These are phyloP conservation scores for Perca fluviatilis DNA, from an alignment of 2,113 vertebrate genomes.

Conservation along the genomic window DNA sequence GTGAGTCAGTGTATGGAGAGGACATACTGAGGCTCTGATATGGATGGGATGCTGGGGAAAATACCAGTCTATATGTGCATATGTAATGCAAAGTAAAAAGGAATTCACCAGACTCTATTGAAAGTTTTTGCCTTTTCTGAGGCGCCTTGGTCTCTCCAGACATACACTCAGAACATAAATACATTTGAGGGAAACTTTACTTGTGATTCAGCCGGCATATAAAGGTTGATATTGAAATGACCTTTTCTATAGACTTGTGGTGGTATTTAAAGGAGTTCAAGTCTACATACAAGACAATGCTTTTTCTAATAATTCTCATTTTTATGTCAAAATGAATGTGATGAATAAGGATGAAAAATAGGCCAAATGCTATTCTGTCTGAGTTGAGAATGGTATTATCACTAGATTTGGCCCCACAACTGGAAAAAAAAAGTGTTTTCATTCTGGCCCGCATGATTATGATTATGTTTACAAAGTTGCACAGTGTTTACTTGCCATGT, in stretches of 20 bases:
- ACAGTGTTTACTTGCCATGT: conserved; percentile 52
- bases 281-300: conserved; percentile 18
- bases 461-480: conserved; percentile 60
- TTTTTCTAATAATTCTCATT: conserved; percentile 2
- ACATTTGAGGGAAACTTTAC: conserved; percentile 46
- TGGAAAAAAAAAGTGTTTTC: conserved; percentile 43
- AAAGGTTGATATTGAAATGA: conserved; percentile 66
- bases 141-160: conserved; percentile 53
- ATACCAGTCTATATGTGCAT: conserved; percentile 84
- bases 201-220: conserved; percentile 26
- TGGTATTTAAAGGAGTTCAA: conserved; percentile 31
- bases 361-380: conserved; percentile 1
- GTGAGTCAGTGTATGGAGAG: conserved; percentile 69
- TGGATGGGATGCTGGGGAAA: conserved; percentile 68
- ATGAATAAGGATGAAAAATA: conserved; percentile 6
- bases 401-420: conserved; percentile 17
- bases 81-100: conserved; percentile 74
- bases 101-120: conserved; percentile 57
- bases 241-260: conserved; percentile 41
- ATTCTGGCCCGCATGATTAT: conserved; percentile 55
- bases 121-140: conserved; percentile 59
- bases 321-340: conserved; percentile 23
- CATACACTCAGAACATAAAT: conserved; percentile 52
- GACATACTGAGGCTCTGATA: conserved; percentile 75
- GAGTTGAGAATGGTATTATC: conserved; percentile 27